Evolutionary conservation across 2,888 invertebrate genomes (phyloP).

Genomic region (Microchrysa polita): DNA sequence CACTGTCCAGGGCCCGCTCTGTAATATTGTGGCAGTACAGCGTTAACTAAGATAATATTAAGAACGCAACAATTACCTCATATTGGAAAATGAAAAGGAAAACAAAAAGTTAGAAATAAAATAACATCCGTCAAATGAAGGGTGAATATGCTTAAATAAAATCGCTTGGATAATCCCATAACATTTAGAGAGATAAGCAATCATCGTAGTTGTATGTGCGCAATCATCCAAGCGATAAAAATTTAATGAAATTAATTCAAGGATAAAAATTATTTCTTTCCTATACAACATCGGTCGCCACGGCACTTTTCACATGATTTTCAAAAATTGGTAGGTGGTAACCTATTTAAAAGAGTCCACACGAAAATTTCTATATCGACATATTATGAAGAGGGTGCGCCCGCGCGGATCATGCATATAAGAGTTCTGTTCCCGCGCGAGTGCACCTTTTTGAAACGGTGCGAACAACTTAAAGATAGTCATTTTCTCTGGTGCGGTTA

Average conservation of each 20-base stretch:
- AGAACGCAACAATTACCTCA: too few relatives aligned
- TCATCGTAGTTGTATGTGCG: background rate
- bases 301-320: slow-evolving; percentile 31
- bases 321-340: slow-evolving; percentile 39
- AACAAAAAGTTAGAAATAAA: too few relatives aligned
- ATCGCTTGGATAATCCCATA: too few relatives aligned
- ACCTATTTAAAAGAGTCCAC: slow-evolving; percentile 40
- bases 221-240: background rate
- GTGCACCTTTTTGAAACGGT: slow-evolving; percentile 13
- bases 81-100: too few relatives aligned
- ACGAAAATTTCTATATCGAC: background rate
- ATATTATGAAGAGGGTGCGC: too few relatives aligned
- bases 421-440: background rate
- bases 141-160: too few relatives aligned
- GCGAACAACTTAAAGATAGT: slow-evolving; percentile 52
- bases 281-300: slow-evolving; percentile 25
- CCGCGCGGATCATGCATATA: too few relatives aligned
- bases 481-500: slow-evolving; percentile 47
- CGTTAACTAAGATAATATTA: too few relatives aligned
- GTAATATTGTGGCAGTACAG: too few relatives aligned
- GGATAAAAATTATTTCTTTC: slow-evolving; percentile 8
- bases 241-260: background rate
- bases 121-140: too few relatives aligned
- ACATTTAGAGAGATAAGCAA: too few relatives aligned
- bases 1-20: too few relatives aligned